These are phyloP conservation scores for Carassius carassius DNA, from an alignment of 2,113 vertebrate species.

Conservation along the genomic window DNA sequence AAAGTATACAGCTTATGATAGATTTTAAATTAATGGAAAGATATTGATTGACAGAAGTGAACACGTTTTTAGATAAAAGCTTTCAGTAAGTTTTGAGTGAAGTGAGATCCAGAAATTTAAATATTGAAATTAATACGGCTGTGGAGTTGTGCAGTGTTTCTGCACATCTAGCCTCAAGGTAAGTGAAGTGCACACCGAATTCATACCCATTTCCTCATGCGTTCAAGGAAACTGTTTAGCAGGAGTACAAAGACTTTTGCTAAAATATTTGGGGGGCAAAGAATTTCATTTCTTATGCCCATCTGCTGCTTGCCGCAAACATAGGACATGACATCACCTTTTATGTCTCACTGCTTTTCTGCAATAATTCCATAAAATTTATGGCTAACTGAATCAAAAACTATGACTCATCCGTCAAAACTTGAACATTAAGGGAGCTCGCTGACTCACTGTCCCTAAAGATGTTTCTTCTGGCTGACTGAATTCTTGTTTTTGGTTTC, in stretches of 20 bases:
- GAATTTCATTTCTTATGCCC: not conserved
- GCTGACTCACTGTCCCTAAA: conserved; percentile 15
- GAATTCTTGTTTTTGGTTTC: conserved; percentile 12
- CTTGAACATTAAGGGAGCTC: conserved; percentile 16
- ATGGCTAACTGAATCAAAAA: conserved; percentile 24
- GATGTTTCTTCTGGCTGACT: conserved; percentile 25
- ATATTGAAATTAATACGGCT: not conserved
- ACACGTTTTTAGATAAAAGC: not conserved
- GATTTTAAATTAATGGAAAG: not conserved
- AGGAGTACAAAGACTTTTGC: not conserved
- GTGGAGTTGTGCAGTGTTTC: not conserved
- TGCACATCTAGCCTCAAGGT: not conserved
- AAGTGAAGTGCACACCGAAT: not conserved
- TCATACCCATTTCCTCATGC: not conserved
- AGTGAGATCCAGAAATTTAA: not conserved
- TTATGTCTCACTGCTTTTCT: not conserved
- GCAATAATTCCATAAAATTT: not conserved
- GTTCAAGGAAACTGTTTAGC: not conserved
- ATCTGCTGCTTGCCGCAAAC: conserved; percentile 3
- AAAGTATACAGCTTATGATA: not conserved
- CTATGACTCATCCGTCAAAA: conserved; percentile 29
- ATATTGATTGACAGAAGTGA: not conserved
- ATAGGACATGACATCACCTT: conserved; percentile 19
- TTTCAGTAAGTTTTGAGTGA: not conserved
- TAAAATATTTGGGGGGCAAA: not conserved